These are phyloP conservation scores for Phallusia fumigata DNA, from an alignment of 23 tunicate genomes.

Conservation along the genomic window DNA sequence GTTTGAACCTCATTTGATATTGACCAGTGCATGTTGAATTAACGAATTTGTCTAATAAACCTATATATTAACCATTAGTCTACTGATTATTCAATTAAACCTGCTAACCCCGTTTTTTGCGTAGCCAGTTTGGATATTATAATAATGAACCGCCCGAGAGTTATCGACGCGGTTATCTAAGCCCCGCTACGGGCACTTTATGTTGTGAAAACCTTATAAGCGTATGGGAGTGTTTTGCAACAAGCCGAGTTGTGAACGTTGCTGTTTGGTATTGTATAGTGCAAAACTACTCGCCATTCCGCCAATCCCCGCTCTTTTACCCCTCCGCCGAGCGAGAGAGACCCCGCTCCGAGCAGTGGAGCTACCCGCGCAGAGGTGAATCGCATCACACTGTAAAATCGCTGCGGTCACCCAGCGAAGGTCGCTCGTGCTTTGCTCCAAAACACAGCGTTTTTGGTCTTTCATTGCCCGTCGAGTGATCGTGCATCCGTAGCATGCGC, in stretches of 20 bases:
- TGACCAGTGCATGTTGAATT: background rate
- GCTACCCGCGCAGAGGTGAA: background rate
- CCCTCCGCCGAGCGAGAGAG: background rate
- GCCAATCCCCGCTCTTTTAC: background rate
- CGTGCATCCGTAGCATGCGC: background rate
- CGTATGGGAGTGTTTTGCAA: too few relatives aligned
- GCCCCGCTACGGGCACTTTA: too few relatives aligned
- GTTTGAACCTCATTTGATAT: background rate
- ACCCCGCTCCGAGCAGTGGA: background rate
- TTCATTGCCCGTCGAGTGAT: background rate
- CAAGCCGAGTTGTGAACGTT: too few relatives aligned
- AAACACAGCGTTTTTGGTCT: background rate
- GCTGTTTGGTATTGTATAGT: too few relatives aligned
- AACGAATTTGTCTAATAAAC: too few relatives aligned
- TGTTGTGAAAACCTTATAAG: too few relatives aligned
- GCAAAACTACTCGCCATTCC: background rate
- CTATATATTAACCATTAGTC: too few relatives aligned
- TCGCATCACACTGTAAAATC: background rate
- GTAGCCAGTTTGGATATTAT: too few relatives aligned
- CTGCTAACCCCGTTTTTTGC: too few relatives aligned
- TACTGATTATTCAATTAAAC: too few relatives aligned
- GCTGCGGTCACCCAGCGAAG: background rate
- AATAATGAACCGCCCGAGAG: too few relatives aligned
- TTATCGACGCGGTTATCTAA: too few relatives aligned
- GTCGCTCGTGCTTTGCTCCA: conserved; percentile 8